These are phyloP conservation scores for Syngnathus rostellatus DNA, from an alignment of 2,797 vertebrate species.

Conservation along the genomic window DNA sequence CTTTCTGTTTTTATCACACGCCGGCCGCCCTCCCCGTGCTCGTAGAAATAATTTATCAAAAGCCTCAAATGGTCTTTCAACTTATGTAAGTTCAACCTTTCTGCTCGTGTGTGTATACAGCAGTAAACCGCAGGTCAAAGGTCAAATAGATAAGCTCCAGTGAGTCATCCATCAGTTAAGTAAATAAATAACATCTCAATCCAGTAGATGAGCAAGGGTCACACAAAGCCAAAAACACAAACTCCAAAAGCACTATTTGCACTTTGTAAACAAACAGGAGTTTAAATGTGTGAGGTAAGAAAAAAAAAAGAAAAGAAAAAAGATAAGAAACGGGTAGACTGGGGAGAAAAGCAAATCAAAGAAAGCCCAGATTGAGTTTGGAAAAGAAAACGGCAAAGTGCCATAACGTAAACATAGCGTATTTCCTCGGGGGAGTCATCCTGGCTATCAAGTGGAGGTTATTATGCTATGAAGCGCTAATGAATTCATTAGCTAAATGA, in stretches of 20 bases:
- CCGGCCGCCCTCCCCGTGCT: background rate
- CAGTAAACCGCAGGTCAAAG: slow-evolving; percentile 20
- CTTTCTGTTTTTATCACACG: background rate
- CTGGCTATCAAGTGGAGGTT: slow-evolving; percentile 58
- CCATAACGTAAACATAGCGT: slow-evolving; percentile 15
- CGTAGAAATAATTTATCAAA: slow-evolving; percentile 4
- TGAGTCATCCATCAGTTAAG: slow-evolving; percentile 10
- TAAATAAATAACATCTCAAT: slow-evolving; percentile 35
- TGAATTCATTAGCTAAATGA: slow-evolving; percentile 67
- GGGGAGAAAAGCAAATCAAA: slow-evolving; percentile 12
- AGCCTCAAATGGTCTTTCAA: slow-evolving; percentile 13
- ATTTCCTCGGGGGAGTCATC: slow-evolving; percentile 36
- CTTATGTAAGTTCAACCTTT: background rate
- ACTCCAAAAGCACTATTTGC: background rate
- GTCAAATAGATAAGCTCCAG: slow-evolving; percentile 6
- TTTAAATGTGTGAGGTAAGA: background rate
- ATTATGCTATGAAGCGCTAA: slow-evolving; percentile 59
- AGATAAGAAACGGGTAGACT: slow-evolving; percentile 8
- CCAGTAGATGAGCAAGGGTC: slow-evolving; percentile 25
- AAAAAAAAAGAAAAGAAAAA: background rate
- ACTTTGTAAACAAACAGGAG: background rate
- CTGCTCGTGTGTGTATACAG: background rate
- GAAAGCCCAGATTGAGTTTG: slow-evolving; percentile 22
- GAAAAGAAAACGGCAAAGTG: slow-evolving; percentile 26
- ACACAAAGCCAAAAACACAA: slow-evolving; percentile 6